Evolutionary conservation across 2,888 invertebrate species (phyloP), one percentile per base, ranked within the genome.

Genomic region (Drosophila maculinotata): DNA sequence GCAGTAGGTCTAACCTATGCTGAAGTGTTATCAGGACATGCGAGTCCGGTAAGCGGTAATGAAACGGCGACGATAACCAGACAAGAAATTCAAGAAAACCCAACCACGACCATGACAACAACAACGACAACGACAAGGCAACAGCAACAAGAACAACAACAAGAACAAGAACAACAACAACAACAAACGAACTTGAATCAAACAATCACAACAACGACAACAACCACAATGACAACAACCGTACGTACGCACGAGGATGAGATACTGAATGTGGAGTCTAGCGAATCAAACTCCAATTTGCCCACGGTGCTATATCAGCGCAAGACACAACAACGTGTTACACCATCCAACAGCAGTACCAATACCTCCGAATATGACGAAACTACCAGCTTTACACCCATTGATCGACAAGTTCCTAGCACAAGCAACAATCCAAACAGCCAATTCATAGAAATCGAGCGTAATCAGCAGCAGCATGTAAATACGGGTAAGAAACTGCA

Each of bases 1-100:
- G 89, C 89, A 72, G 77, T 89, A 79, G 92, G 92, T 82, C 89
- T 92, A 71, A 92, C 93, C 69, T 95, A 95, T 92, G 95, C 95
- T 79, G 95, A 94, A 90, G 95, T 96, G 89, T 93, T 95, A 87
- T 94, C 95, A 88, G 94, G 95, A 79, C 92, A 92, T 66, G 89
- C 92, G 77, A 92, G 91, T 88, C 91, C 91, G 69, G 88, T 90
- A 62, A 86, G 85, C 78, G 78, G 78, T 68, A 87, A 84, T 86
- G 89, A 81, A 65, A 58, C 70, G 31, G 71, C 69, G 60, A 44
- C 64, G 17, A 77, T 28, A 49, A 54, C 69, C 45, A 58, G 53
- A 65, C 38, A 68, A 57, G 44, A 57, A 65, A 60, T 10, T 12
- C 62, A 59, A 38, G 62, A 36, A 72, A 30, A 42, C 35, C 58